Percentiles rank a stretch among this genome's conserved stretches.
Evolutionary conservation across 1,140 invertebrate genomes (phyloP).

Genomic region (Meteorus sp.): DNA sequence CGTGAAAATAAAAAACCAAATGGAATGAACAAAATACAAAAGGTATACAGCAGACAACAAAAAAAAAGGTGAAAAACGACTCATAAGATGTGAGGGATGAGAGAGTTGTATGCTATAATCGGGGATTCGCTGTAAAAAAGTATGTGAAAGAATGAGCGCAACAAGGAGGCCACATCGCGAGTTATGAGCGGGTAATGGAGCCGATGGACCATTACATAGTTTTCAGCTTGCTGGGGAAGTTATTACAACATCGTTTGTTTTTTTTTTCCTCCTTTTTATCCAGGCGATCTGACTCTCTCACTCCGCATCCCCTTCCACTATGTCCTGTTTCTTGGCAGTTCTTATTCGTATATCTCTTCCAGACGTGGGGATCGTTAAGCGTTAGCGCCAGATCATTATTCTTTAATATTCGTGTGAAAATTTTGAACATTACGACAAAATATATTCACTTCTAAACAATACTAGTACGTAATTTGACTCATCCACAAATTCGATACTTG

Average conservation of each 20-base stretch:
- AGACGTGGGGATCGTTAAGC: neutral
- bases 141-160: conserved; percentile 35
- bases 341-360: neutral
- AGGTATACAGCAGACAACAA: neutral
- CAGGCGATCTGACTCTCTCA: too few species aligned
- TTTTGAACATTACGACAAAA: neutral
- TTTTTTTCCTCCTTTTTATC: conserved; percentile 10
- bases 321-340: neutral
- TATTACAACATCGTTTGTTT: conserved; percentile 48
- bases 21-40: too few species aligned
- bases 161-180: conserved; percentile 33
- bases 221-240: conserved; percentile 43
- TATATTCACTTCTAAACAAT: too few species aligned
- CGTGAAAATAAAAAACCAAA: too few species aligned
- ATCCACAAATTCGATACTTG: too few species aligned
- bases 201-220: conserved; percentile 44
- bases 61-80: neutral
- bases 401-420: conserved; percentile 20
- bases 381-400: conserved; percentile 18
- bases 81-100: conserved; percentile 6
- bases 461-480: too few species aligned
- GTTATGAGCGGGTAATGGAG: conserved; percentile 46
- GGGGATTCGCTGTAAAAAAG: conserved; percentile 44
- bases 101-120: conserved; percentile 32
- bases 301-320: neutral